Percentiles rank a stretch among this genome's conserved stretches.
phyloP scores from a whole-genome alignment of 2,888 invertebrate genomes.

The Drosophila flavopinicola region DNA sequence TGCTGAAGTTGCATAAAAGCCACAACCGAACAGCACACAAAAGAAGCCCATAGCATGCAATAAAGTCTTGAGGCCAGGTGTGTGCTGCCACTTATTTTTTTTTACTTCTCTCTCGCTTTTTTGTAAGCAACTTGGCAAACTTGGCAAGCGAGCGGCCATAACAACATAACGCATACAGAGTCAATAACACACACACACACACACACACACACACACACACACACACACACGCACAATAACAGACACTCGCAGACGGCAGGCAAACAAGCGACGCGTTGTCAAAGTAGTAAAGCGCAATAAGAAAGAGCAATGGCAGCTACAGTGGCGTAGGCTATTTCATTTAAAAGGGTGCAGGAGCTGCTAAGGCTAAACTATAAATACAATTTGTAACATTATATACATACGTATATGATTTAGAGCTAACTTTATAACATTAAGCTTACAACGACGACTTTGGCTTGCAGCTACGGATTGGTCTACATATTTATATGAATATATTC shows the following conservation, averaged over 20 bases:
- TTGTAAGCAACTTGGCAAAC: conserved; percentile 36
- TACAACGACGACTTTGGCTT: no score
- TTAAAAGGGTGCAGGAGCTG: conserved; percentile 1
- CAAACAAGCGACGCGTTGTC: conserved; percentile 45
- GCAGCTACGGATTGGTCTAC: no score
- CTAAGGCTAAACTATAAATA: neutral
- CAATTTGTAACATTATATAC: no score
- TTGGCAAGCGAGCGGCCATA: conserved; percentile 54
- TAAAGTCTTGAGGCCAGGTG: conserved; percentile 51
- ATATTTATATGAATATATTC: no score
- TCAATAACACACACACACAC: conserved; percentile 11
- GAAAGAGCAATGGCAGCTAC: conserved; percentile 61
- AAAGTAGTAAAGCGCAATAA: conserved; percentile 44
- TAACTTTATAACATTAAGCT: no score
- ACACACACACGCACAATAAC: conserved; percentile 11
- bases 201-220: conserved; percentile 19
- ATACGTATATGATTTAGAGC: no score
- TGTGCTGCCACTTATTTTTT: conserved; percentile 21
- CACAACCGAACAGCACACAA: conserved; percentile 39
- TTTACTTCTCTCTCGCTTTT: conserved; percentile 10
- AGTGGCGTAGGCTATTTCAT: conserved; percentile 44
- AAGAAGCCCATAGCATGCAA: conserved; percentile 55
- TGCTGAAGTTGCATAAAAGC: conserved; percentile 65
- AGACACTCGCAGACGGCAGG: conserved; percentile 23
- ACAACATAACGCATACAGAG: conserved; percentile 39